A percentile compares a stretch with the other conserved stretches of the same genome.
Evolutionary conservation across 1,140 invertebrate genomes (phyloP).

Genomic region (Eupeodes corollae): DNA sequence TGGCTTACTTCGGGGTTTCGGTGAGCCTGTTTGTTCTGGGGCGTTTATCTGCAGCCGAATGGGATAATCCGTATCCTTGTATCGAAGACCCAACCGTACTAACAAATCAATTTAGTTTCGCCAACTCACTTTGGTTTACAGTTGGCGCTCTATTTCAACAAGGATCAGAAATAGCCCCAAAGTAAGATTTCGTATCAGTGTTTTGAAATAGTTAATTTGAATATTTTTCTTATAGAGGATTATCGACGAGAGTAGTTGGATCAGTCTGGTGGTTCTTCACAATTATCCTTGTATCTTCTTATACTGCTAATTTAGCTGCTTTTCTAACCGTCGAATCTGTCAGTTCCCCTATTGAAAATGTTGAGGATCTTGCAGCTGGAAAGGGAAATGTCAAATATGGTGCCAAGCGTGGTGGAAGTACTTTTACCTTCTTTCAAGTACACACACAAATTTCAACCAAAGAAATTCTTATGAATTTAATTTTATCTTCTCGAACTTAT

Average conservation of each 20-base stretch:
- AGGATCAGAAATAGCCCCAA: constrained; percentile 71
- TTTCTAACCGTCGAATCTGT: constrained; percentile 70
- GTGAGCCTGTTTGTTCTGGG: constrained; percentile 61
- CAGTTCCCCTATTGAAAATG: constrained; percentile 58
- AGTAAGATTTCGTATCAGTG: constrained; percentile 30
- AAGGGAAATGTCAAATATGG: constrained; percentile 65
- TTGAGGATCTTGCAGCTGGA: constrained; percentile 62
- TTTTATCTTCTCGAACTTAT: constrained; percentile 18
- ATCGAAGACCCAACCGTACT: constrained; percentile 53
- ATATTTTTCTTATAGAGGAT: constrained; percentile 44
- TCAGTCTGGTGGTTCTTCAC: constrained; percentile 93
- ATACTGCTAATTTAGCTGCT: constrained; percentile 91
- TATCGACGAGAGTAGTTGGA: constrained; percentile 64
- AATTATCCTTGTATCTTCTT: constrained; percentile 86
- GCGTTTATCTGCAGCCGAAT: constrained; percentile 60
- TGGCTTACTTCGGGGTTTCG: constrained; percentile 61
- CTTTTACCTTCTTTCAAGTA: constrained; percentile 64
- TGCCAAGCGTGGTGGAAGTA: constrained; percentile 60
- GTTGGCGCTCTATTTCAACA: constrained; percentile 69
- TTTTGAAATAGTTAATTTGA: too few relatives aligned
- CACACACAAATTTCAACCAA: constrained; percentile 12
- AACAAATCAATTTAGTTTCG: constrained; percentile 56
- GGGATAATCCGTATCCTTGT: constrained; percentile 67
- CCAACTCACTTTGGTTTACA: constrained; percentile 45
- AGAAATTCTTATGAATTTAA: too few relatives aligned